These are phyloP conservation scores for Arvicanthis niloticus DNA, from an alignment of 2,113 vertebrate species.

Conservation along the genomic window DNA sequence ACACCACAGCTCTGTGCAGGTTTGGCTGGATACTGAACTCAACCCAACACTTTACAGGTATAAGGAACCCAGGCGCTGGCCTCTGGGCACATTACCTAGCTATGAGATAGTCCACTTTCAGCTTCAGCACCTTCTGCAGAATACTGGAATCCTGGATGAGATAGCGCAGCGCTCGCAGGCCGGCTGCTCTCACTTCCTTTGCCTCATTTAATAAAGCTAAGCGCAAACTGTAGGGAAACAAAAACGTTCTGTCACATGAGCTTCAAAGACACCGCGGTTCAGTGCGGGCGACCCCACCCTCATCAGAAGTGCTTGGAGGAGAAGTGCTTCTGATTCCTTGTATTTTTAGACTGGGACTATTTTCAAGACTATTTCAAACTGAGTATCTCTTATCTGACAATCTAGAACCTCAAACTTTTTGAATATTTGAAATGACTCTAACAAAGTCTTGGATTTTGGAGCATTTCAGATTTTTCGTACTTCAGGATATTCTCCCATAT, in stretches of 20 bases:
- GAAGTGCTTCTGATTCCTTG: not conserved
- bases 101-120: conserved; percentile 99
- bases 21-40: not conserved
- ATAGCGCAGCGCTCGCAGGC: conserved; percentile 96
- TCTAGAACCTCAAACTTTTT: not conserved
- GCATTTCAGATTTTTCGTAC: not conserved
- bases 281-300: not conserved
- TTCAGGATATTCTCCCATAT: not conserved
- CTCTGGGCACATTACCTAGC: conserved; percentile 90
- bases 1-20: conserved; percentile 10
- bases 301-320: not conserved
- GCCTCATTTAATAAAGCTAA: conserved; percentile 98
- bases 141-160: conserved; percentile 95
- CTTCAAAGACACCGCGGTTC: not conserved
- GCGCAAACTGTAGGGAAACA: conserved; percentile 89
- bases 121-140: conserved; percentile 96
- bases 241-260: not conserved
- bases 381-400: not conserved
- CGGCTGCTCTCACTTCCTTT: conserved; percentile 98
- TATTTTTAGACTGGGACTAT: not conserved
- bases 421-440: not conserved
- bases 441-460: not conserved
- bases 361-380: not conserved
- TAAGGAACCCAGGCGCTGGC: not conserved
- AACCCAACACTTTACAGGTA: conserved; percentile 17